Percentiles rank a stretch among this genome's conserved stretches.
phyloP scores from a whole-genome alignment of 2,113 vertebrate species.

The Takifugu bimaculatus region DNA sequence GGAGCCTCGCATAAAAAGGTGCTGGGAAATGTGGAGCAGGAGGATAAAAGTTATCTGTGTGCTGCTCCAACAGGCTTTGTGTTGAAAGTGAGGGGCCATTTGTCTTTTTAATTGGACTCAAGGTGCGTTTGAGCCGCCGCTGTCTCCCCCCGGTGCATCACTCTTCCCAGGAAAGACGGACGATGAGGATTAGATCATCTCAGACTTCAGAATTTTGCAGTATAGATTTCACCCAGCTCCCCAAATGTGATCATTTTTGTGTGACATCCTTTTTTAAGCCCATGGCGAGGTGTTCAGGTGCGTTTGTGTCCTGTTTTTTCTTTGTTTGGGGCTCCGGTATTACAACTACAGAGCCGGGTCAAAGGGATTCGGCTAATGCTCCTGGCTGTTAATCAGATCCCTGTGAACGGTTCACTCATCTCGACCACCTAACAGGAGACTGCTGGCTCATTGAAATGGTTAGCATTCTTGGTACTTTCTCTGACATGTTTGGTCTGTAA shows the following conservation, averaged over 20 bases:
- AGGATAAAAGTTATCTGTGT: conserved; percentile 4
- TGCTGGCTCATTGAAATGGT: conserved; percentile 38
- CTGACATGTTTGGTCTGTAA: conserved; percentile 63
- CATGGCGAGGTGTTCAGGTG: no score
- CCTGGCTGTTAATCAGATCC: not conserved
- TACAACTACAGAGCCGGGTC: not conserved
- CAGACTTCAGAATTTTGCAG: no score
- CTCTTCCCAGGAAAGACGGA: not conserved
- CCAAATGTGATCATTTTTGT: no score
- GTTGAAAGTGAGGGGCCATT: not conserved
- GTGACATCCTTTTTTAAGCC: no score
- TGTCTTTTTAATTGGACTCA: conserved; percentile 13
- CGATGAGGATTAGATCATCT: not conserved
- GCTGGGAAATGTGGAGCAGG: not conserved
- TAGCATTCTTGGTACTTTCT: conserved; percentile 57
- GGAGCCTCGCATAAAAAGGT: not conserved
- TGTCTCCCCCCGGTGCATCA: not conserved
- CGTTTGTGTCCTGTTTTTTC: not conserved
- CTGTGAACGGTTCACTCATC: conserved; percentile 24
- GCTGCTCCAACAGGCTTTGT: not conserved
- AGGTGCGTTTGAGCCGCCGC: conserved; percentile 10
- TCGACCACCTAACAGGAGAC: conserved; percentile 34
- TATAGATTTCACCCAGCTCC: no score
- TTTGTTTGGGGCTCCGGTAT: not conserved
- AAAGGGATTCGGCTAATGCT: not conserved